Conservation (phyloP, 2,797 vertebrate genomes). For the Arnoldichthys spilopterus region DNA sequence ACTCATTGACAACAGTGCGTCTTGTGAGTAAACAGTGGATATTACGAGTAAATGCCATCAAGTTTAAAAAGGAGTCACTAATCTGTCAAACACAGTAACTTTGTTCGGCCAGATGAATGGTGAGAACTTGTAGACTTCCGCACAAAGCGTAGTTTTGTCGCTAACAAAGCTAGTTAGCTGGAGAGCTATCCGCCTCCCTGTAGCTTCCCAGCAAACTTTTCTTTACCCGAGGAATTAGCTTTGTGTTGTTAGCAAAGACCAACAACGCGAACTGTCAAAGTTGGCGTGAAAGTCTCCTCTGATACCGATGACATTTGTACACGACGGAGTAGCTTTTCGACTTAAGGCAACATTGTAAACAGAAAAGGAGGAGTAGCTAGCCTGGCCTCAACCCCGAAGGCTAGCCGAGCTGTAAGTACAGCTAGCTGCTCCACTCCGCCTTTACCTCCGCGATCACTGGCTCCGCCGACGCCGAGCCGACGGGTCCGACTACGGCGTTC, state of each 20-base stretch:
- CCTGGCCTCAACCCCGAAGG: not conserved
- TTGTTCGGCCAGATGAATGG: not conserved
- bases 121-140: not conserved
- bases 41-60: not conserved
- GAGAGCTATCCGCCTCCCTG: not conserved
- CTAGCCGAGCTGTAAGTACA: not conserved
- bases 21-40: no score
- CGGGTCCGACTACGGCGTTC: slow-evolving; percentile 52
- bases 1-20: not conserved
- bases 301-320: not conserved
- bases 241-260: not conserved
- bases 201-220: not conserved
- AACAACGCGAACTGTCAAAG: not conserved
- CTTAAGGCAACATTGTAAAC: not conserved
- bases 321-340: not conserved
- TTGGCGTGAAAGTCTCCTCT: no score
- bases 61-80: not conserved
- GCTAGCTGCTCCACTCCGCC: not conserved
- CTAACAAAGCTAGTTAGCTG: not conserved
- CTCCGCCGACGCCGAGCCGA: slow-evolving; percentile 55
- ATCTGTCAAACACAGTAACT: no score
- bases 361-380: not conserved
- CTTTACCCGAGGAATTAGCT: not conserved
- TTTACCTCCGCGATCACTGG: slow-evolving; percentile 61
- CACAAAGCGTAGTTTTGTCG: not conserved